Base-by-base conservation (phyloP, 2,797 vertebrate species). In the Gambelia wislizenii region DNA sequence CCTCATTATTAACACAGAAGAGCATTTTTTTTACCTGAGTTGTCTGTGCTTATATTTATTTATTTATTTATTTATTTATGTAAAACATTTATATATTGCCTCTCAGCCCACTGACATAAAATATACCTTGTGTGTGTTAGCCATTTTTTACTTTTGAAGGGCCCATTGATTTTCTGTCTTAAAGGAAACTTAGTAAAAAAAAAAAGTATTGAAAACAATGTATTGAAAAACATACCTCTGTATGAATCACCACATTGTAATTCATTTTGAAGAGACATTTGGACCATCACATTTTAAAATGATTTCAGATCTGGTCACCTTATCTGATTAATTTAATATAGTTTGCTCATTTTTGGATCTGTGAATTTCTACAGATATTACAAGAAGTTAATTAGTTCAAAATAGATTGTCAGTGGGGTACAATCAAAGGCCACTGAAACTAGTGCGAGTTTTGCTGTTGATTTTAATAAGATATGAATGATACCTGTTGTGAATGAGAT, bases 171-270 rank as follows among this genome's bases (percentile, higher is more conserved):
- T 95, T 93, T 89, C 92, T 93, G 81, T 94, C 92, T 87, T 90
- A 87, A 90, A 95, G 93, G 95, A 92, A 93, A 90, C 92, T 95
- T 90, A 84, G 80, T 87, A 94, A 92, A 84, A 92, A 93, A 92
- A 91, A 67, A 81, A 87, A 90, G 90, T 54, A n/a, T 89, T 92
- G 86, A 89, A 93, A 96, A 96, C 94, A 93, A 9, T 30, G 94
- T 96, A 95, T 47, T 95, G 95, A 91, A 92, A 94, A 88, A 84
- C 89, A 91, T 95, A 89, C 93, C 0, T 87, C 44, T 75, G 70
- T 47, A 47, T 87, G 75, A 81, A 33, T 42, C 44, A 8, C 44
- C 8, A 67, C 18, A 36, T 52, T 9, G 52, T 69, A 52, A n/a
- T 6, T 52, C 75, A 86, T 20, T 13, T 52, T 79, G 77, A 83